These are phyloP conservation scores for Actinia tenebrosa DNA, from an alignment of 64 coral and sea anemone species.

Conservation along the genomic window DNA sequence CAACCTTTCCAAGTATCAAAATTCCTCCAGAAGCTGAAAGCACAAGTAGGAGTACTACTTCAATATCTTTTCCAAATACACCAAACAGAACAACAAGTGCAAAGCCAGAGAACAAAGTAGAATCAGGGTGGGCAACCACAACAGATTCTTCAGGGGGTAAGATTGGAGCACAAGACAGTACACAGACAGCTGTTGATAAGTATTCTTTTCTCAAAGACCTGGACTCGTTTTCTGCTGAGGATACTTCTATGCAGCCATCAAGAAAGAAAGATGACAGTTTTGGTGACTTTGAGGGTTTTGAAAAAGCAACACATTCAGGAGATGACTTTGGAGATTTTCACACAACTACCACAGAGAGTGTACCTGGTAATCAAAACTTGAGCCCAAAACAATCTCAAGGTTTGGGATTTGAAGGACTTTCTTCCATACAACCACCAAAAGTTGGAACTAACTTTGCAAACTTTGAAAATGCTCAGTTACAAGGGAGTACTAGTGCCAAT, in stretches of 20 bases:
- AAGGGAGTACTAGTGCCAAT: neutral
- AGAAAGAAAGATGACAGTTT: constrained; percentile 23
- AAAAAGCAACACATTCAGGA: neutral
- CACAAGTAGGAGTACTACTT: neutral
- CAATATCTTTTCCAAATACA: neutral
- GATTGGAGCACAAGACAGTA: neutral
- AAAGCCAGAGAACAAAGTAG: neutral
- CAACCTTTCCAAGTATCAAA: neutral
- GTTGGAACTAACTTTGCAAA: neutral
- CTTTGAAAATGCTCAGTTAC: neutral
- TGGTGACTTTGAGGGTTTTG: constrained; percentile 17
- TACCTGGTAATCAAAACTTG: neutral
- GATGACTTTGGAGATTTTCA: constrained; percentile 58
- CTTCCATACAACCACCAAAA: neutral
- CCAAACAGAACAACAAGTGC: neutral
- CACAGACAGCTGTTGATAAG: neutral
- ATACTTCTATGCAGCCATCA: neutral
- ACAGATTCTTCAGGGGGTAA: neutral
- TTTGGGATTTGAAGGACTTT: neutral
- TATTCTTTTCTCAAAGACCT: neutral
- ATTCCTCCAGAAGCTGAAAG: neutral
- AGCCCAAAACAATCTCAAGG: neutral
- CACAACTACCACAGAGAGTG: neutral
- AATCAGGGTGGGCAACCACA: neutral
- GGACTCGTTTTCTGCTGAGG: neutral